Conservation (phyloP, 2,797 vertebrate genomes). For the Balearica regulorum region DNA sequence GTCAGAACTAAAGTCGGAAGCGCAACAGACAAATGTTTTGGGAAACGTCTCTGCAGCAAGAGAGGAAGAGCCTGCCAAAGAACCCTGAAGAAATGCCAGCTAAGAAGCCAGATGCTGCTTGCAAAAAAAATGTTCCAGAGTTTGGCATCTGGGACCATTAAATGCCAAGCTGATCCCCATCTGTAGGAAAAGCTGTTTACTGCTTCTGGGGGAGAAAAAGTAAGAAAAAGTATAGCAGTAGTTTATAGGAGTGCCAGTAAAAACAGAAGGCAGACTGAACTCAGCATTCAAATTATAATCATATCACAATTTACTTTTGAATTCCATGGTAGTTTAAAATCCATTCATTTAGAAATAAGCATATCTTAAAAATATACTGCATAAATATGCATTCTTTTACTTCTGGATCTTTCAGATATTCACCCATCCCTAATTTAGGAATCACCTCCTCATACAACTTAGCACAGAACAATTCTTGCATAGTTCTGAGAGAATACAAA, state of each 20-base stretch:
- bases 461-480: not conserved
- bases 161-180: slow-evolving; percentile 60
- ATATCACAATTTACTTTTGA: slow-evolving; percentile 48
- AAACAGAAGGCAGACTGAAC: slow-evolving; percentile 60
- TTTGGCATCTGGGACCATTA: slow-evolving; percentile 64
- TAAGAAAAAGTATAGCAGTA: slow-evolving; percentile 44
- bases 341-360: slow-evolving; percentile 3
- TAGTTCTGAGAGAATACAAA: not conserved
- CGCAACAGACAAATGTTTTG: not conserved
- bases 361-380: not conserved
- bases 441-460: not conserved
- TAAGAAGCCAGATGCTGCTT: slow-evolving; percentile 58
- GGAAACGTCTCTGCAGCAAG: not conserved
- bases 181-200: slow-evolving; percentile 70
- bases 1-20: not conserved
- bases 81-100: not conserved
- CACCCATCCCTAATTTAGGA: not conserved
- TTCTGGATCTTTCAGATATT: not conserved
- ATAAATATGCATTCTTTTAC: not conserved
- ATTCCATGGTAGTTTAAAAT: slow-evolving; percentile 40
- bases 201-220: slow-evolving; percentile 52
- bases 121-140: slow-evolving; percentile 52
- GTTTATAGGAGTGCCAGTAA: slow-evolving; percentile 42
- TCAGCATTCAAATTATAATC: slow-evolving; percentile 49
- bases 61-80: slow-evolving; percentile 4